phyloP scores from a whole-genome alignment of 2,797 vertebrate species.

The Tamandua tetradactyla region DNA sequence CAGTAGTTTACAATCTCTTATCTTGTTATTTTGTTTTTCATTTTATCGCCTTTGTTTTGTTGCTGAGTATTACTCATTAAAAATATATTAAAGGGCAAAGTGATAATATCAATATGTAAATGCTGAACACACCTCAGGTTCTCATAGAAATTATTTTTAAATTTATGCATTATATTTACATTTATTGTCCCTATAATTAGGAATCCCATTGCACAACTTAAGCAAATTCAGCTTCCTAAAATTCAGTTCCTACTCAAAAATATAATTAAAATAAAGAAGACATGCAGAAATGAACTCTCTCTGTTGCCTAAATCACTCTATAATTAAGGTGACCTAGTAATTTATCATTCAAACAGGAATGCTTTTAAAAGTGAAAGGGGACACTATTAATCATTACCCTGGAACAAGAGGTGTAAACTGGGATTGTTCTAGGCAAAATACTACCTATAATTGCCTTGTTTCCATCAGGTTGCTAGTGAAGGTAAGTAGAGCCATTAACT shows the following conservation, averaged over 20 bases:
- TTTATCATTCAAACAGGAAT: not conserved
- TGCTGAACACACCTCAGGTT: not conserved
- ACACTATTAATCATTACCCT: not conserved
- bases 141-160: not conserved
- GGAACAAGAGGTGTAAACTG: not conserved
- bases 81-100: not conserved
- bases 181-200: not conserved
- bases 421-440: not conserved
- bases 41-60: not conserved
- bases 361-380: not conserved
- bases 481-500: not conserved
- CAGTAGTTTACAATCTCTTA: not conserved
- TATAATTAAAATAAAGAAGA: not conserved
- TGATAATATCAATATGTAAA: not conserved
- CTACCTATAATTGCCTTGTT: not conserved
- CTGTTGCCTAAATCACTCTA: not conserved
- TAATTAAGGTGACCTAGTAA: not conserved
- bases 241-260: not conserved
- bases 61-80: not conserved
- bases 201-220: not conserved
- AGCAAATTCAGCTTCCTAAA: not conserved
- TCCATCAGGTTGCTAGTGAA: not conserved
- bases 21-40: not conserved
- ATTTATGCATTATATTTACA: not conserved
- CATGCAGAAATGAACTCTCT: not conserved